phyloP scores from a whole-genome alignment of 2,113 vertebrate genomes.

The Rhinolophus sinicus region DNA sequence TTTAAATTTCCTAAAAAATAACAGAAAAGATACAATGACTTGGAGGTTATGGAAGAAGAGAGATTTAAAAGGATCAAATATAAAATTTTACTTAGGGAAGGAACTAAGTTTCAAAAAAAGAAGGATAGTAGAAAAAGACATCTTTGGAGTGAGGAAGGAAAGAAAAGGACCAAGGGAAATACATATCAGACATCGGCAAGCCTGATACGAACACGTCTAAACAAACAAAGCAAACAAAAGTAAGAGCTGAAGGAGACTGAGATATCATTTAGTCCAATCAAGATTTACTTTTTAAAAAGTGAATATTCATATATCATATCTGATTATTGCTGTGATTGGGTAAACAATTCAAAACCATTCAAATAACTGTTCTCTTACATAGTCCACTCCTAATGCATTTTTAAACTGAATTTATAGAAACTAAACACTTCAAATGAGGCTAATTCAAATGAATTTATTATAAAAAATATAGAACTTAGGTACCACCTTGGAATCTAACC shows the following conservation, averaged over 20 bases:
- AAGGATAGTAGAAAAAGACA: neutral
- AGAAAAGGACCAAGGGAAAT: neutral
- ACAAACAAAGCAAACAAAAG: neutral
- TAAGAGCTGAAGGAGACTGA: neutral
- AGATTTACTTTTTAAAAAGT: neutral
- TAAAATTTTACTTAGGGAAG: neutral
- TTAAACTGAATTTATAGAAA: conserved; percentile 14
- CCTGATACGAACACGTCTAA: neutral
- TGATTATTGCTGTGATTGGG: neutral
- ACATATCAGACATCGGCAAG: neutral
- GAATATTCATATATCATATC: neutral
- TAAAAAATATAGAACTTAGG: neutral
- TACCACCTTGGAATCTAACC: neutral
- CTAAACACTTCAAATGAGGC: neutral
- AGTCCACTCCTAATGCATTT: neutral
- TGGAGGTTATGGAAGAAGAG: neutral
- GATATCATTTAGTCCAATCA: neutral
- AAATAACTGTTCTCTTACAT: neutral
- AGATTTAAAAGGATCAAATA: neutral
- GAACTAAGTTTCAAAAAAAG: neutral
- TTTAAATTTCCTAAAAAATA: neutral
- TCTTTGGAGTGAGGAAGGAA: neutral
- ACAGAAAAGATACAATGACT: neutral
- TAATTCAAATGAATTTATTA: conserved; percentile 32
- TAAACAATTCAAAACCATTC: neutral